These are phyloP conservation scores for Thymallus thymallus DNA, from an alignment of 2,113 vertebrate species.

Conservation along the genomic window DNA sequence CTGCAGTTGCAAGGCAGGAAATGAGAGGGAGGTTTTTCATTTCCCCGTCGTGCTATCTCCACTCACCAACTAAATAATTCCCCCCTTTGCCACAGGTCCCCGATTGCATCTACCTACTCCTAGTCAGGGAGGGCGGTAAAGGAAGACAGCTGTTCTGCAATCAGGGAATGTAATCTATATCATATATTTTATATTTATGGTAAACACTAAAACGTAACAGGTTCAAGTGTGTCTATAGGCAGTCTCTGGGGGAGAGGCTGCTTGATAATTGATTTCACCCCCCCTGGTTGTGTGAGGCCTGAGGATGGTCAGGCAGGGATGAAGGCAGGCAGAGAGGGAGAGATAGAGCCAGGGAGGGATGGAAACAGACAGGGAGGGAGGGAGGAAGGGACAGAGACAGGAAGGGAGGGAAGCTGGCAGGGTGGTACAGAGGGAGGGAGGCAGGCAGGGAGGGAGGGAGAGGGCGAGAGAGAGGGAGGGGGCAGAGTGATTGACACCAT, in stretches of 20 bases:
- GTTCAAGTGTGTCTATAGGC: constrained; percentile 52
- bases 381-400: background rate
- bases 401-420: background rate
- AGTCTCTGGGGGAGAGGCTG: constrained; percentile 32
- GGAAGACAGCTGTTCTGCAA: constrained; percentile 64
- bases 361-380: constrained; percentile 18
- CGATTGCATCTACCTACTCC: constrained; percentile 69
- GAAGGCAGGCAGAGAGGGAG: constrained; percentile 24
- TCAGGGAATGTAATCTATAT: constrained; percentile 70
- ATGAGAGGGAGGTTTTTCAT: constrained; percentile 78
- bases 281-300: constrained; percentile 18
- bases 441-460: background rate
- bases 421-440: constrained; percentile 21
- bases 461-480: constrained; percentile 19
- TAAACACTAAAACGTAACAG: constrained; percentile 64
- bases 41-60: constrained; percentile 69
- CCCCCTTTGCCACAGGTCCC: constrained; percentile 52
- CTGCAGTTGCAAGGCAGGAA: constrained; percentile 69
- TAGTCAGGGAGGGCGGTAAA: constrained; percentile 50
- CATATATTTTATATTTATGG: constrained; percentile 70
- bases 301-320: constrained; percentile 4
- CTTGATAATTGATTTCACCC: constrained; percentile 70
- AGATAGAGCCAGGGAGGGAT: no score
- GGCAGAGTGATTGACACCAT: constrained; percentile 44
- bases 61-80: constrained; percentile 68